These are phyloP conservation scores for Loris lydekkerianus DNA, from an alignment of 2,797 vertebrate species.

Conservation along the genomic window DNA sequence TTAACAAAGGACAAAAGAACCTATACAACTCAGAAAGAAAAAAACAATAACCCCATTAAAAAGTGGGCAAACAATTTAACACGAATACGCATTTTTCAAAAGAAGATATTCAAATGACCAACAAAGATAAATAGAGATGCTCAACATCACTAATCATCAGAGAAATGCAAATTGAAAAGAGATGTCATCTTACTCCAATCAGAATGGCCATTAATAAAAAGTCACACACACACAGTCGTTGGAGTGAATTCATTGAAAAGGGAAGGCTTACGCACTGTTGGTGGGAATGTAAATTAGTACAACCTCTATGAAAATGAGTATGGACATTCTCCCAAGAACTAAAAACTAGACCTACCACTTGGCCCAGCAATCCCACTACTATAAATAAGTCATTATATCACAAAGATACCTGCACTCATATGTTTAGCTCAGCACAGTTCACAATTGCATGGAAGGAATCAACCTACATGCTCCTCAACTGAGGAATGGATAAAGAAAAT, in stretches of 20 bases:
- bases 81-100: neutral
- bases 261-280: neutral
- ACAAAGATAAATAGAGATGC: neutral
- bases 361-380: neutral
- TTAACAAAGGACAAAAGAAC: neutral
- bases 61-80: neutral
- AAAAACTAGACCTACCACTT: neutral
- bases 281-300: neutral
- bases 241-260: neutral
- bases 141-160: neutral
- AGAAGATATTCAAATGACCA: neutral
- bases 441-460: neutral
- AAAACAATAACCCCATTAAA: neutral
- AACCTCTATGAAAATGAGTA: neutral
- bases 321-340: neutral
- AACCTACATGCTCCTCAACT: neutral
- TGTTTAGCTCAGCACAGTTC: neutral
- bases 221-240: neutral
- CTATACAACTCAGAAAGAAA: neutral
- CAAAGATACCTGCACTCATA: neutral
- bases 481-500: neutral
- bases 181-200: neutral
- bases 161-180: neutral
- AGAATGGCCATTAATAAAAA: neutral
- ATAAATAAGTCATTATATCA: neutral